Conservation (phyloP, 1,140 invertebrate species). For the Drosophila tropicalis region DNA sequence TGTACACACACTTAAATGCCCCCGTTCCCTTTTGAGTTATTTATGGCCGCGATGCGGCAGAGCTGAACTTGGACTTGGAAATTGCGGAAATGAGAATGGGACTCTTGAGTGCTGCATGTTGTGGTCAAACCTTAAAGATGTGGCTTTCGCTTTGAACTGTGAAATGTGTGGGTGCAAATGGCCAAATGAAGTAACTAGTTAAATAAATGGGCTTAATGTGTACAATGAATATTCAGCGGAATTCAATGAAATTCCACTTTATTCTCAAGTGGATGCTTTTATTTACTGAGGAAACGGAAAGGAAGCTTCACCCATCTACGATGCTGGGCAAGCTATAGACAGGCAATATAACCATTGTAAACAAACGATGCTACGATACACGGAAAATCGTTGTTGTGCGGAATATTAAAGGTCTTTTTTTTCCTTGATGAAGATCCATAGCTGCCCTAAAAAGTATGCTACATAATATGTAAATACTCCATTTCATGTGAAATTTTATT, state of each 20-base stretch:
- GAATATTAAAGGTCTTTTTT: no score
- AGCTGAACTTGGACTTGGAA: slow-evolving; percentile 1
- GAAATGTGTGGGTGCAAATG: background rate
- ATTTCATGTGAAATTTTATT: no score
- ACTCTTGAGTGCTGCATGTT: slow-evolving; percentile 3
- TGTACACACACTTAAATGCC: slow-evolving; percentile 69
- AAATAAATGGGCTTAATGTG: slow-evolving; percentile 5
- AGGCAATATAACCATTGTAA: background rate
- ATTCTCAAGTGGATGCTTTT: slow-evolving; percentile 4
- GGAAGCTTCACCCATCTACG: background rate
- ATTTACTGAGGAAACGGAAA: background rate
- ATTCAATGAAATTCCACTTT: slow-evolving; percentile 5
- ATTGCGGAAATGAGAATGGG: background rate
- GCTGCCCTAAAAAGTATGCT: background rate
- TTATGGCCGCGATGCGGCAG: slow-evolving; percentile 45
- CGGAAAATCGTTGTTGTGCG: no score
- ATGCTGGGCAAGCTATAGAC: background rate
- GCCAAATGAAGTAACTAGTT: slow-evolving; percentile 10
- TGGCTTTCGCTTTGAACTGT: background rate
- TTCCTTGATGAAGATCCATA: background rate
- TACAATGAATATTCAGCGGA: background rate
- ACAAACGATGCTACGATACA: background rate
- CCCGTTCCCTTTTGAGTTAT: slow-evolving; percentile 62
- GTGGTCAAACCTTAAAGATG: slow-evolving; percentile 6
- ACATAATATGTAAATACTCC: background rate